phyloP scores from a whole-genome alignment of 2,113 vertebrate genomes.

The Gymnorhina tibicen region DNA sequence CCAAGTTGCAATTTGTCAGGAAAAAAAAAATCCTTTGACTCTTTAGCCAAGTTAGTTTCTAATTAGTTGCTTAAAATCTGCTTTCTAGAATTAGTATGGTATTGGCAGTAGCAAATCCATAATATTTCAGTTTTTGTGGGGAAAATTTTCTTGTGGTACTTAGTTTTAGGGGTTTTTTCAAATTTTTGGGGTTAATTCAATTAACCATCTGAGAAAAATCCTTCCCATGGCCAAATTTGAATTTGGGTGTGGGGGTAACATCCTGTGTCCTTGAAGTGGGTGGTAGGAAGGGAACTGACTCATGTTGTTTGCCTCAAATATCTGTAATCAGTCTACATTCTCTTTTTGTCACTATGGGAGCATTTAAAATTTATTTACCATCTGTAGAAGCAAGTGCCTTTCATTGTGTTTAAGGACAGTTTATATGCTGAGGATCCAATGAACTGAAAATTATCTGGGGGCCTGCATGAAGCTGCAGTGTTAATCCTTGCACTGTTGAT shows the following conservation, averaged over 20 bases:
- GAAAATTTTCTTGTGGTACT: neutral
- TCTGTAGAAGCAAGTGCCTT: neutral
- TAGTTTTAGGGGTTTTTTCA: neutral
- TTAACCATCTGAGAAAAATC: neutral
- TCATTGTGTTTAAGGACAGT: neutral
- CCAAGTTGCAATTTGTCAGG: neutral
- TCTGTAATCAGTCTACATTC: neutral
- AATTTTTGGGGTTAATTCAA: too few relatives aligned
- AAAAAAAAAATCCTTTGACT: neutral
- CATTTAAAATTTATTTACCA: neutral
- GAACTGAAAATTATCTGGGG: neutral
- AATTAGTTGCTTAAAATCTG: neutral
- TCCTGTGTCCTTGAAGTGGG: neutral
- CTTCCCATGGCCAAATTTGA: neutral
- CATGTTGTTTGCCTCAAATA: neutral
- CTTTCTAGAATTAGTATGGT: neutral
- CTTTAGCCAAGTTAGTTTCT: neutral
- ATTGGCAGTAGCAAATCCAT: neutral
- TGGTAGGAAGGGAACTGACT: neutral
- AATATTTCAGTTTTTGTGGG: neutral
- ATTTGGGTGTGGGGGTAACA: neutral
- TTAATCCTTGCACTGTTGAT: neutral
- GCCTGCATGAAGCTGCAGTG: neutral
- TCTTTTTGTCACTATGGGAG: neutral
- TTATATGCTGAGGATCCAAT: neutral